These are phyloP conservation scores for Pavo muticus DNA, from an alignment of 2,113 vertebrate genomes.

Conservation along the genomic window DNA sequence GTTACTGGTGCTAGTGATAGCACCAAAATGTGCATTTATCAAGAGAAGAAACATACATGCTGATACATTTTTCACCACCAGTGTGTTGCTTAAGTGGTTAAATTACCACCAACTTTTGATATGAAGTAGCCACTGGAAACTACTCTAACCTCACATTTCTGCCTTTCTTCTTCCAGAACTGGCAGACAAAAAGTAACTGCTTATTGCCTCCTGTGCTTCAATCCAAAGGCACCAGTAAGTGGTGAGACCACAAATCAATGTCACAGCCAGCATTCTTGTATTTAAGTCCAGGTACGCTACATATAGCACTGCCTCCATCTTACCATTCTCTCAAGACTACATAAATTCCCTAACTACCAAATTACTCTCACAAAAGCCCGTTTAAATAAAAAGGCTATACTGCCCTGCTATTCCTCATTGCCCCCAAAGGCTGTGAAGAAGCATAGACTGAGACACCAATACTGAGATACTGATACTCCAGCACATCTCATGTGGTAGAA, in stretches of 20 bases:
- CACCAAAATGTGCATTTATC: not conserved
- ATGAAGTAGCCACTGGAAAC: not conserved
- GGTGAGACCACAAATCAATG: not conserved
- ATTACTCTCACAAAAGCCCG: not conserved
- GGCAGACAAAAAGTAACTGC: not conserved
- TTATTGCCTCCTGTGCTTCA: accelerated
- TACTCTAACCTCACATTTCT: accelerated
- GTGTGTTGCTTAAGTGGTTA: not conserved
- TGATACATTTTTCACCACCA: not conserved
- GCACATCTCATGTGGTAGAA: not conserved
- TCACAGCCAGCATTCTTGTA: not conserved
- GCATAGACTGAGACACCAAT: not conserved
- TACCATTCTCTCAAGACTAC: not conserved
- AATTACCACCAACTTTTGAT: not conserved
- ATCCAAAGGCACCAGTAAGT: not conserved
- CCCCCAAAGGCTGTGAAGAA: not conserved
- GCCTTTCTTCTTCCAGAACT: not conserved
- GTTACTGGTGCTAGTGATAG: accelerated
- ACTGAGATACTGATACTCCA: not conserved
- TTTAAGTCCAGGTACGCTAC: not conserved
- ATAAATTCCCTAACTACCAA: not conserved
- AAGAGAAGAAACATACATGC: accelerated
- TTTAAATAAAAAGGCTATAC: not conserved
- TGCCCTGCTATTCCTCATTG: not conserved
- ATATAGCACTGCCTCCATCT: not conserved